A percentile compares a stretch with the other conserved stretches of the same genome.
Conservation (phyloP, 2,888 invertebrate species). For the Pristionchus fissidentatus region DNA sequence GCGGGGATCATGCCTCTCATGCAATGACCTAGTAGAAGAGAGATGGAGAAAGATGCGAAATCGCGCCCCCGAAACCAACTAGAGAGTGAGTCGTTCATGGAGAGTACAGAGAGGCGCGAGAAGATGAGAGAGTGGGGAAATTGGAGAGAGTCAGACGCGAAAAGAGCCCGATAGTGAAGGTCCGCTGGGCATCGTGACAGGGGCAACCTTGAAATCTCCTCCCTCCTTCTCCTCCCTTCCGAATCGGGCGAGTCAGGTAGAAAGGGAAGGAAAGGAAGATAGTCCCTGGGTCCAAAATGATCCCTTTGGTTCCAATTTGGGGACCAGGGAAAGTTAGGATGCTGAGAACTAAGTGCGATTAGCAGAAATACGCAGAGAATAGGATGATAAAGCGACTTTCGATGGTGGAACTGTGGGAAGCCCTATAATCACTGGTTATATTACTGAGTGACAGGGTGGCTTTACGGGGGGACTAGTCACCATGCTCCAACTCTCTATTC, state of each 20-base stretch:
- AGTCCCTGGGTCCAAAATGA: not conserved
- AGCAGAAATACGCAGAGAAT: not conserved
- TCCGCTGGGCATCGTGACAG: constrained; percentile 34
- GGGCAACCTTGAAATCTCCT: constrained; percentile 15
- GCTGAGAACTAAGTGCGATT: not conserved
- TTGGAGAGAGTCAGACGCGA: not conserved
- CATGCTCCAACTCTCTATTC: not conserved
- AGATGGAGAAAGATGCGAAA: constrained; percentile 24
- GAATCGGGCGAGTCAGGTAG: not conserved
- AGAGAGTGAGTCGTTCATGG: not conserved
- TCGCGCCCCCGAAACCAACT: not conserved
- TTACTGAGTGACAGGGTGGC: constrained; percentile 19
- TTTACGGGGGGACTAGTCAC: not conserved
- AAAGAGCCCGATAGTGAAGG: constrained; percentile 10
- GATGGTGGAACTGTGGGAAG: not conserved
- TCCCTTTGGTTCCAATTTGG: too few relatives aligned
- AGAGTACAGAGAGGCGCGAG: not conserved
- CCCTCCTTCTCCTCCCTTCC: not conserved
- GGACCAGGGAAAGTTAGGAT: not conserved
- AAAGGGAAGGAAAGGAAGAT: not conserved
- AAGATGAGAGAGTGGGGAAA: not conserved
- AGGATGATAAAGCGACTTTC: not conserved
- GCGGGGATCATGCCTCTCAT: constrained; percentile 4
- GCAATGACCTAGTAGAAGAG: constrained; percentile 36
- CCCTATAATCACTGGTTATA: not conserved